A percentile compares a stretch with the other conserved stretches of the same genome.
These are phyloP conservation scores for Gymnarchus niloticus DNA, from an alignment of 2,113 vertebrate species.

Conservation along the genomic window DNA sequence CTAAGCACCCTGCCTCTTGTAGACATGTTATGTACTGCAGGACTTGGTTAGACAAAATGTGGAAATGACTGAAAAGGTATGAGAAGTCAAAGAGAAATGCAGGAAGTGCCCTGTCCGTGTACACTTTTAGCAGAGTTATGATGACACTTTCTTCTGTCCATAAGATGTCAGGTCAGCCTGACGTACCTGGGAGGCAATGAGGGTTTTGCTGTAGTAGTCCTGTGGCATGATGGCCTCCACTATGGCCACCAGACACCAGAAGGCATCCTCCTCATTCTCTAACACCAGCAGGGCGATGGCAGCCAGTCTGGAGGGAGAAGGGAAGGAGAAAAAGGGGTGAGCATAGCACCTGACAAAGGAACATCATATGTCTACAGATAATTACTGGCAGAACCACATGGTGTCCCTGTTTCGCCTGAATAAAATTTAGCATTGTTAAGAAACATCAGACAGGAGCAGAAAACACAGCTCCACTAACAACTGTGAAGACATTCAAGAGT, in stretches of 20 bases:
- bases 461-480: neutral
- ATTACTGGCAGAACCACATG: neutral
- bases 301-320: constrained; percentile 66
- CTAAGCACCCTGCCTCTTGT: neutral
- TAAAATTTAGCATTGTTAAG: neutral
- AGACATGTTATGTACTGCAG: neutral
- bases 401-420: neutral
- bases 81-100: neutral
- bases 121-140: neutral
- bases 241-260: constrained; percentile 88
- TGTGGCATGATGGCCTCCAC: constrained; percentile 83
- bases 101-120: neutral
- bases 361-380: neutral
- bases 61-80: neutral
- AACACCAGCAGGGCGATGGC: constrained; percentile 82
- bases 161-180: neutral
- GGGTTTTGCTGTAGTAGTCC: constrained; percentile 84
- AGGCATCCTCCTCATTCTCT: constrained; percentile 81
- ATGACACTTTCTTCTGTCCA: too few relatives aligned
- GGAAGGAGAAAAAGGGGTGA: neutral
- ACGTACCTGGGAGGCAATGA: constrained; percentile 83
- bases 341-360: neutral
- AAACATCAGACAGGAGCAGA: neutral
- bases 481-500: too few relatives aligned
- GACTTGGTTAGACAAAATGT: too few relatives aligned